Base-by-base conservation (phyloP, 1,140 invertebrate species). In the Psilanteris sp. region DNA sequence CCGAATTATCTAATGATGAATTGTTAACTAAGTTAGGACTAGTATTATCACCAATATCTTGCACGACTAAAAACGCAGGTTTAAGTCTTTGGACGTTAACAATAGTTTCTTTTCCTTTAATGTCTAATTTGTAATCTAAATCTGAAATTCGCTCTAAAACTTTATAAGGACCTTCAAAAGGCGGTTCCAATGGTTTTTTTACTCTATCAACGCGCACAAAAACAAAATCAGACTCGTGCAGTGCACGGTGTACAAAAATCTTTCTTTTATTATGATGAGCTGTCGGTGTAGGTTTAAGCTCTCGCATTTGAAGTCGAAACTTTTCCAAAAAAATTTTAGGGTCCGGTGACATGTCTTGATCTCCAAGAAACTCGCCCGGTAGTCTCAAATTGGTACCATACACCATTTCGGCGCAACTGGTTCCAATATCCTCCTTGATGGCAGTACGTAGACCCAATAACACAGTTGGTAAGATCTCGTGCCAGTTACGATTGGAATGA, bases 361-460 rank as follows among this genome's bases (percentile, higher is more conserved):
- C 36, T 0, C 77, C 10, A 20, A 87, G 77, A 22, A 85, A 81
- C 66, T 86, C 83, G 0, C 79, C 81, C 0, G 85, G 84, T 1
- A 87, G 22, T 9, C 80, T 68, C 0, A 87, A 43, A 0, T 77
- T 26, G 22, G 39, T 66, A 0, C 84, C 85, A 31, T 81, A 85
- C 0, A 84, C 55, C 14, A 86, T 32, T 31, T 87, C 81, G 3
- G 80, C 81, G 27, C 27, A 11, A n/a, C n/a, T n/a, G n/a, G n/a
- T n/a, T n/a, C n/a, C n/a, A n/a, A n/a, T n/a, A n/a, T n/a, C n/a
- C n/a, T n/a, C n/a, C n/a, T n/a, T n/a, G n/a, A n/a, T n/a, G n/a
- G n/a, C n/a, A n/a, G n/a, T n/a, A n/a, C n/a, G 27, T 29, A n/a
- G n/a, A n/a, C n/a, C n/a, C n/a, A n/a, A n/a, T n/a, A n/a, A n/a